A percentile compares a stretch with the other conserved stretches of the same genome.
Conservation (phyloP, 2,113 vertebrate genomes). For the Plectropomus leopardus region DNA sequence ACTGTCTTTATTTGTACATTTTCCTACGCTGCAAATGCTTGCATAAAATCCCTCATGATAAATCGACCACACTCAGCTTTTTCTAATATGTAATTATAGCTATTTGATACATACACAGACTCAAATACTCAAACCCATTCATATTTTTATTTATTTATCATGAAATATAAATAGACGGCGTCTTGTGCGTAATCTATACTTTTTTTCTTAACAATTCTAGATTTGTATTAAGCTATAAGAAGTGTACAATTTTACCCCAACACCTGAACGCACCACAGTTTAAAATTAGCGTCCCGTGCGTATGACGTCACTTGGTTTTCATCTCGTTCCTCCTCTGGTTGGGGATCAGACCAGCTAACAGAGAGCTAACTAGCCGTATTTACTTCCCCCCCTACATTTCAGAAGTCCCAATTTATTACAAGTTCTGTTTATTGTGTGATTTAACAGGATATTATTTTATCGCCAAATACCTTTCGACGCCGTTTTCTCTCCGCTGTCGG, state of each 20-base stretch:
- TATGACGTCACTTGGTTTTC: conserved; percentile 50
- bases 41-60: too few species aligned
- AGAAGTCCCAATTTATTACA: background rate
- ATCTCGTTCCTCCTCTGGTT: conserved; percentile 32
- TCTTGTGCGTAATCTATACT: too few species aligned
- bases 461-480: accelerated
- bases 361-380: conserved; percentile 22
- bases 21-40: too few species aligned
- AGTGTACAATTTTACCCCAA: background rate
- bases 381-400: background rate
- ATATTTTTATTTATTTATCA: too few species aligned
- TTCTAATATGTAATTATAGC: too few species aligned
- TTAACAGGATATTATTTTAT: background rate
- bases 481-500: conserved; percentile 22
- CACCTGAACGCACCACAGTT: conserved; percentile 20
- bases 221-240: too few species aligned
- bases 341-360: conserved; percentile 16
- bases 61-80: too few species aligned
- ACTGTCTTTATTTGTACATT: too few species aligned
- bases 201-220: too few species aligned
- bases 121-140: too few species aligned
- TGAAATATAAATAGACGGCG: too few species aligned
- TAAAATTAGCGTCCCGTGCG: background rate
- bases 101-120: too few species aligned
- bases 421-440: background rate